Conservation (phyloP, 1,140 invertebrate genomes). For the Saccostrea cuccullata region DNA sequence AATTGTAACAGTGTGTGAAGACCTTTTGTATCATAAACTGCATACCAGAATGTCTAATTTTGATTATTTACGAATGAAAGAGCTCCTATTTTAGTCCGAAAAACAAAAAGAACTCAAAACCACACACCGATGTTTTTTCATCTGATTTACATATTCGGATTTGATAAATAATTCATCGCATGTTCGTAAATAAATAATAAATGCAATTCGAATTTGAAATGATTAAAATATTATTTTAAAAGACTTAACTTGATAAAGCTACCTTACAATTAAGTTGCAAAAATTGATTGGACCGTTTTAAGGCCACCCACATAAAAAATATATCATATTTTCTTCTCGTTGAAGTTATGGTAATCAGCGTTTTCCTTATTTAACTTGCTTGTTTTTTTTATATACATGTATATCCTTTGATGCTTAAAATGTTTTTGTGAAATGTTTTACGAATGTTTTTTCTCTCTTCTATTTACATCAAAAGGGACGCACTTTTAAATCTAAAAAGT, state of each 20-base stretch:
- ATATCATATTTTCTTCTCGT: no score
- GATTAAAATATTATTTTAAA: neutral
- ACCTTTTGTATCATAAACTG: neutral
- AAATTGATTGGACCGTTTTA: no score
- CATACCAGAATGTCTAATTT: slow-evolving; percentile 28
- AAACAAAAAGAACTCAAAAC: neutral
- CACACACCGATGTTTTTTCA: neutral
- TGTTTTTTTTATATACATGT: no score
- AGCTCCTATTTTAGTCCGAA: neutral
- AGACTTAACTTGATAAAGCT: neutral
- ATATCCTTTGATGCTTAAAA: no score
- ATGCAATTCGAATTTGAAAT: neutral
- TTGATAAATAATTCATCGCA: slow-evolving; percentile 26
- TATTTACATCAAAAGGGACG: no score
- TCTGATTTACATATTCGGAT: neutral
- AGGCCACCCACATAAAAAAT: no score
- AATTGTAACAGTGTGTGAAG: slow-evolving; percentile 27
- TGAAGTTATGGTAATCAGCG: no score
- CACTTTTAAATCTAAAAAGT: no score
- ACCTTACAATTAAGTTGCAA: neutral
- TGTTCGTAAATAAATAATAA: slow-evolving; percentile 22
- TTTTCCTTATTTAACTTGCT: no score
- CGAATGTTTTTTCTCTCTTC: no score
- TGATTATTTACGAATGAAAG: slow-evolving; percentile 2
- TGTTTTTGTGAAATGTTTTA: no score